A percentile compares a stretch with the other conserved stretches of the same genome.
Conservation (phyloP, 2,113 vertebrate genomes). For the Nycticebus coucang region DNA sequence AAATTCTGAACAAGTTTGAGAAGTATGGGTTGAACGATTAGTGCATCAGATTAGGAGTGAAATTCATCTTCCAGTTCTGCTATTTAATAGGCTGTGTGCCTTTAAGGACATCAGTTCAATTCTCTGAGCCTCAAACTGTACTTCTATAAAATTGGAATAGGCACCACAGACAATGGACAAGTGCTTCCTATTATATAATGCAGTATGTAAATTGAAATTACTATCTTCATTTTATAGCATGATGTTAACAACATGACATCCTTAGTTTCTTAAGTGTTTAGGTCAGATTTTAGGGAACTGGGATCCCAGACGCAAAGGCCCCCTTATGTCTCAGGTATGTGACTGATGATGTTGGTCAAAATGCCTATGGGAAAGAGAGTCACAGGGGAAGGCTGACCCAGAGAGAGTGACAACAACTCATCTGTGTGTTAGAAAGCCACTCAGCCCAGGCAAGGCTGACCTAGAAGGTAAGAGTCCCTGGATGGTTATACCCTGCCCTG, state of each 20-base stretch:
- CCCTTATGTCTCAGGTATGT: not conserved
- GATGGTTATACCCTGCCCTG: not conserved
- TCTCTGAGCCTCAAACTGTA: not conserved
- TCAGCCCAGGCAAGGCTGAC: not conserved
- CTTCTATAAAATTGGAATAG: not conserved
- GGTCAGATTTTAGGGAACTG: not conserved
- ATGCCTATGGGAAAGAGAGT: not conserved
- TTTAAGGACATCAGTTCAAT: not conserved
- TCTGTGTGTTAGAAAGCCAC: not conserved
- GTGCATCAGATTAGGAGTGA: not conserved
- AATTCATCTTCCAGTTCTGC: not conserved
- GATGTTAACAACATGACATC: not conserved
- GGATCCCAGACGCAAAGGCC: not conserved
- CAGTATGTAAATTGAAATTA: not conserved
- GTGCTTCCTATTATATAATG: not conserved
- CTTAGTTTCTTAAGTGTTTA: not conserved
- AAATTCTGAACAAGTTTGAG: not conserved
- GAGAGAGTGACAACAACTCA: not conserved
- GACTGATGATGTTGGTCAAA: not conserved
- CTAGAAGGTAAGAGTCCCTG: not conserved
- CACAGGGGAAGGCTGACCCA: not conserved
- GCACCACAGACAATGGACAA: not conserved
- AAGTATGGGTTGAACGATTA: not conserved
- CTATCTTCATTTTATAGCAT: not conserved
- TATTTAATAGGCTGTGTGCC: not conserved